Evolutionary conservation across 2,113 vertebrate species (phyloP).

Genomic region (Myrmophylax atrothorax): DNA sequence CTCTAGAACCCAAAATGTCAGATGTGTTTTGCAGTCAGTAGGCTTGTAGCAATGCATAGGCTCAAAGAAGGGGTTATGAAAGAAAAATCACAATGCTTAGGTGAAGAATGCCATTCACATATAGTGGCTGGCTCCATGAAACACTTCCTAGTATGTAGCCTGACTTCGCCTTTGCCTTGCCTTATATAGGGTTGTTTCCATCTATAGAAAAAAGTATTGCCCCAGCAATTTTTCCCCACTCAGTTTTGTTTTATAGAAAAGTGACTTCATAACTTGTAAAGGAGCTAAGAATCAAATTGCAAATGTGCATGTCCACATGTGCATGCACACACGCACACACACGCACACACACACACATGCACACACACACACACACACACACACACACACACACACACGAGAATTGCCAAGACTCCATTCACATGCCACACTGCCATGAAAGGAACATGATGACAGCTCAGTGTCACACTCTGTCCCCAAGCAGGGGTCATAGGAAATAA

Average conservation of each 20-base stretch:
- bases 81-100: not conserved
- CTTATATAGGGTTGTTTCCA: accelerated
- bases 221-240: not conserved
- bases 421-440: accelerated
- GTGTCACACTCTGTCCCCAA: not conserved
- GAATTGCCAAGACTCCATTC: not conserved
- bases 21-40: not conserved
- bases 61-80: not conserved
- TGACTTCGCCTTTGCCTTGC: not conserved
- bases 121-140: not conserved
- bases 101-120: not conserved
- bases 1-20: not conserved
- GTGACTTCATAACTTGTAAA: not conserved
- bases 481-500: not conserved
- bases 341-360: accelerated
- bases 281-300: not conserved
- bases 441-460: not conserved
- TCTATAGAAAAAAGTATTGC: not conserved
- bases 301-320: not conserved
- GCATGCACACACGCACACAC: too few relatives aligned
- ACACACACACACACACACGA: too few relatives aligned
- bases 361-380: too few relatives aligned
- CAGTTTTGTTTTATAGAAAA: not conserved
- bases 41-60: not conserved
- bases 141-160: not conserved